phyloP scores from a whole-genome alignment of 2,888 invertebrate species.

The Eledona agricola region DNA sequence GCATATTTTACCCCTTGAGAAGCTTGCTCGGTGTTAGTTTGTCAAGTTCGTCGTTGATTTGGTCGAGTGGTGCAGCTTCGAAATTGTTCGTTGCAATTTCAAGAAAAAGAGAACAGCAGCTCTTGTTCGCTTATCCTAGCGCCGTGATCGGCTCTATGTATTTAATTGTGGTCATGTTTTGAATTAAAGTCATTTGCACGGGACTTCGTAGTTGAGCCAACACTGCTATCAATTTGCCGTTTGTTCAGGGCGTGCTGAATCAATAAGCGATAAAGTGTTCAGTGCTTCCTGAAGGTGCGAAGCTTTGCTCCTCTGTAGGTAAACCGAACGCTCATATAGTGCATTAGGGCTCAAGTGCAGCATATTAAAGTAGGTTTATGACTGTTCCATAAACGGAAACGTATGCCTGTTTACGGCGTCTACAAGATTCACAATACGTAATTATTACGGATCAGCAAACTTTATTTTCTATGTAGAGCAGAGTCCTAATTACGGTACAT shows the following conservation, averaged over 20 bases:
- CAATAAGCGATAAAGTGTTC: constrained; percentile 30
- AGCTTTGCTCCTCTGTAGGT: constrained; percentile 4
- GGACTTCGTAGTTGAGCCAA: neutral
- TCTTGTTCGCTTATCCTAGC: constrained; percentile 91
- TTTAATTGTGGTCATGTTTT: constrained; percentile 91
- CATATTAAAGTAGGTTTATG: constrained; percentile 25
- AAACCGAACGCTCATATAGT: constrained; percentile 29
- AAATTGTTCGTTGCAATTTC: constrained; percentile 92
- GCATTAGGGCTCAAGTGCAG: constrained; percentile 17
- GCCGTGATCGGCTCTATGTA: constrained; percentile 92
- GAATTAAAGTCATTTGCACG: constrained; percentile 42
- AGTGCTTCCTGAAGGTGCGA: constrained; percentile 3
- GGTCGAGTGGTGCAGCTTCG: constrained; percentile 91
- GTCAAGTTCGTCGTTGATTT: constrained; percentile 76
- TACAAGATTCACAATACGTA: constrained; percentile 40
- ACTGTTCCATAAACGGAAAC: constrained; percentile 8
- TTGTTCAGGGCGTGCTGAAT: constrained; percentile 19
- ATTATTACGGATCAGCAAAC: constrained; percentile 42
- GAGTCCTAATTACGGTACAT: constrained; percentile 43
- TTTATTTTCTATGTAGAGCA: constrained; percentile 41
- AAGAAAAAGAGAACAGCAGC: constrained; percentile 85
- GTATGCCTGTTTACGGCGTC: constrained; percentile 34
- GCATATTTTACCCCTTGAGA: constrained; percentile 79
- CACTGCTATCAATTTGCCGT: constrained; percentile 6
- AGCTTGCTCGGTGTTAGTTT: constrained; percentile 74